Base-by-base conservation (phyloP, 2,888 invertebrate genomes). In the Carcina quercana region DNA sequence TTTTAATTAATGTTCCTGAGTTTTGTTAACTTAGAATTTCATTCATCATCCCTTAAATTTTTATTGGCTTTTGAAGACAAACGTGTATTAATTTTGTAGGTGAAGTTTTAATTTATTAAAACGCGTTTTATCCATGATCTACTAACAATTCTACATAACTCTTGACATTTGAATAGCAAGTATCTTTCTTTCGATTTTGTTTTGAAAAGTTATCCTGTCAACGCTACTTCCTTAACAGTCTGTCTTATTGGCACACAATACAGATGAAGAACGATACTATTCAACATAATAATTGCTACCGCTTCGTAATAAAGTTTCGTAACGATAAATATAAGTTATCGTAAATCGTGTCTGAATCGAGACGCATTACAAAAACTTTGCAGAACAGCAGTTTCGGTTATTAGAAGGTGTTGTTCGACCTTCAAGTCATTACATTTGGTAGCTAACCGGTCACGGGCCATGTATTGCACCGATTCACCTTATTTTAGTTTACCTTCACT, bases 361-460 rank as follows among this genome's bases (percentile, higher is more conserved):
- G 7, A 28, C 13, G 12, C 7, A 30, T 7, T 25, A 13, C 17
- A 32, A 35, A 37, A 33, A 29, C 19, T 13, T 10, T 22, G 6
- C 20, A 25, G 32, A 30, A 25, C 12, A 27, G 27, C 19, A 28
- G 30, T 32, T 32, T 29, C 28, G 15, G 11, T 2, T 38, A 35
- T 42, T 32, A 46, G 38, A 48, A 59, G 53, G 51, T 50, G 37
- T 28, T 38, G 35, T 36, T 28, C 15, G 31, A 45, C 63, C 61
- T 68, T 61, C 47, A 42, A 35, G 34, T 35, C 38, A 45, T 40
- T 53, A 52, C 43, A 47, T 56, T 59, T 45, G 42, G 40, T 43
- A 53, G 43, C 40, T 47, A 41, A 39, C 34, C 45, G 50, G 56
- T 62, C 60, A 61, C 40, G 59, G 54, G 45, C 50, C 35, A 42